These are phyloP conservation scores for Drosophila nebulosa DNA, from an alignment of 1,140 invertebrate species.

Conservation along the genomic window DNA sequence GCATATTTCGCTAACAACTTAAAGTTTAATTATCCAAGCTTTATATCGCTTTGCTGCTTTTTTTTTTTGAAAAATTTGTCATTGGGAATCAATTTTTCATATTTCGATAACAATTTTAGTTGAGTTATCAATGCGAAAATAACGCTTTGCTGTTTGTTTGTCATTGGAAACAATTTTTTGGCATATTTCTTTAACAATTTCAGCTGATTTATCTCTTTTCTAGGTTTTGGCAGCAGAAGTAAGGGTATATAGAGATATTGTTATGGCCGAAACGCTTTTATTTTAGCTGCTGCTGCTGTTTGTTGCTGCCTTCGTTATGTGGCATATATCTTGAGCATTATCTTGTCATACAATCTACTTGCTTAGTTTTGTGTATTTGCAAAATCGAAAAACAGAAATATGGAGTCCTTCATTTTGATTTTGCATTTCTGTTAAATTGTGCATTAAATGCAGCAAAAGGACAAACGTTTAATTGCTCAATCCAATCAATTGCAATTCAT, in stretches of 20 bases:
- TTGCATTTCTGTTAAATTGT: not conserved
- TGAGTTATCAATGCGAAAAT: too few species aligned
- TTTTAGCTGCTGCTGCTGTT: not conserved
- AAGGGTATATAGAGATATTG: not conserved
- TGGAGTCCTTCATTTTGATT: not conserved
- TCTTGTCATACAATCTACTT: conserved; percentile 50
- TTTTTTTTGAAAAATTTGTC: too few species aligned
- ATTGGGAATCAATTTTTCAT: too few species aligned
- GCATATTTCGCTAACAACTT: too few species aligned
- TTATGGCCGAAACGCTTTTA: not conserved
- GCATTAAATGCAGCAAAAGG: not conserved
- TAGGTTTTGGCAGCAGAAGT: too few species aligned
- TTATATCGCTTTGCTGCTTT: too few species aligned
- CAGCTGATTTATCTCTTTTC: too few species aligned
- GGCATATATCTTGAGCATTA: conserved; percentile 52
- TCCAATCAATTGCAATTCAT: conserved; percentile 9
- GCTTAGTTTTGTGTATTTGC: not conserved
- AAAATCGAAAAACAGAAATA: not conserved
- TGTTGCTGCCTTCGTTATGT: conserved; percentile 5
- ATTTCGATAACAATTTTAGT: too few species aligned
- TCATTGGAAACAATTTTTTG: too few species aligned
- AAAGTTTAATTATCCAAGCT: too few species aligned
- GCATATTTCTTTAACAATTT: too few species aligned
- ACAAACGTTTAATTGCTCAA: conserved; percentile 7
- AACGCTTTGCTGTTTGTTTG: too few species aligned